Conservation (phyloP, 2,888 invertebrate genomes). For the Scaptomyza tumidula region DNA sequence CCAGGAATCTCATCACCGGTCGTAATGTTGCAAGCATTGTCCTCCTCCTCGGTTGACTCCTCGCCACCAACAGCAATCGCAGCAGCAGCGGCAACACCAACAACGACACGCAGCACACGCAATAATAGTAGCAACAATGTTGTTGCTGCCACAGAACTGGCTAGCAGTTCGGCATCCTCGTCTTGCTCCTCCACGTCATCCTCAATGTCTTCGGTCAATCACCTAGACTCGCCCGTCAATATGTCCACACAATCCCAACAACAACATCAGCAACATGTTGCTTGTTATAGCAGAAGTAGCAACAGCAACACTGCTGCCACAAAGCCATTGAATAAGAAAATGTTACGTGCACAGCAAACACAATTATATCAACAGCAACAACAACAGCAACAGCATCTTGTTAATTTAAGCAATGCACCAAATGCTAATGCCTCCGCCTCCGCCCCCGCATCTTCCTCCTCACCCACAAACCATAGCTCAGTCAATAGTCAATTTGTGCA, state of each 20-base stretch:
- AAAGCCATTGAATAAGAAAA: conserved; percentile 83
- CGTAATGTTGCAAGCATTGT: conserved; percentile 71
- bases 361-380: conserved; percentile 80
- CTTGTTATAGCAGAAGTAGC: conserved; percentile 45
- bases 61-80: conserved; percentile 43
- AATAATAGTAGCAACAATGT: conserved; percentile 41
- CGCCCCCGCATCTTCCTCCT: conserved; percentile 28
- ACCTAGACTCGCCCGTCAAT: conserved; percentile 70
- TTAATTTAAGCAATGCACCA: conserved; percentile 38
- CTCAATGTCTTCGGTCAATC: conserved; percentile 56
- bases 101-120: conserved; percentile 54
- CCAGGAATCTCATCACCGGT: conserved; percentile 67
- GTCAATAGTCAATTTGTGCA: conserved; percentile 53
- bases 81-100: conserved; percentile 12
- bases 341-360: conserved; percentile 83
- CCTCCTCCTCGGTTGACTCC: conserved; percentile 64
- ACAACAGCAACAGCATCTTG: conserved; percentile 33
- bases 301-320: conserved; percentile 41
- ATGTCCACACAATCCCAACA: conserved; percentile 60
- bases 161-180: conserved; percentile 41
- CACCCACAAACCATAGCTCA: conserved; percentile 63
- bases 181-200: conserved; percentile 60
- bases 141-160: conserved; percentile 37
- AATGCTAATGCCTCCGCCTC: conserved; percentile 42
- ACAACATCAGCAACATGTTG: conserved; percentile 44